Evolutionary conservation across 2,888 invertebrate species (phyloP).

Genomic region (Harpalus rufipes): DNA sequence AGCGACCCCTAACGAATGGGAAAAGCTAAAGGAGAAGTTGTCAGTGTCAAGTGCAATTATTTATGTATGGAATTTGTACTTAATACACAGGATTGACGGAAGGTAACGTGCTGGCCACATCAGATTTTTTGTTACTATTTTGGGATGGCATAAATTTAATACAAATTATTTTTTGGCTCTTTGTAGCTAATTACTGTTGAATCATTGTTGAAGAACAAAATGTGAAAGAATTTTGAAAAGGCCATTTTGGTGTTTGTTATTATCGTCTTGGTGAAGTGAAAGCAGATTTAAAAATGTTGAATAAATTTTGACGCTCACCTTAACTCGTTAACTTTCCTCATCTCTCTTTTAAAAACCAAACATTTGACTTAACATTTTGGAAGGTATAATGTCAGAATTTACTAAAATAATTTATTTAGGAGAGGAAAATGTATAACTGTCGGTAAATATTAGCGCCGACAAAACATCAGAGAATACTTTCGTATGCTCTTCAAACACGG

Average conservation of each 20-base stretch:
- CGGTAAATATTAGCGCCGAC: slow-evolving; percentile 78
- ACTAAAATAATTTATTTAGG: slow-evolving; percentile 78
- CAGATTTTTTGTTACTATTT: too few species aligned
- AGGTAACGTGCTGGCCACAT: too few species aligned
- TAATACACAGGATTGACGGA: too few species aligned
- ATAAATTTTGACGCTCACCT: background rate
- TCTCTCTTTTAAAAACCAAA: slow-evolving; percentile 72
- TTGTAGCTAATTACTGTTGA: too few species aligned
- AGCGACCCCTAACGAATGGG: too few species aligned
- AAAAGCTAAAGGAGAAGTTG: too few species aligned
- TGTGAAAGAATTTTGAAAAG: too few species aligned
- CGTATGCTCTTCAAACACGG: slow-evolving; percentile 76
- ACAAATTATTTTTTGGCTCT: too few species aligned
- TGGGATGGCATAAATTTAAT: too few species aligned
- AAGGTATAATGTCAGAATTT: slow-evolving; percentile 77
- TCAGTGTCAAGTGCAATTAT: too few species aligned
- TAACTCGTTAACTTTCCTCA: slow-evolving; percentile 42
- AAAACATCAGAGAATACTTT: slow-evolving; percentile 76
- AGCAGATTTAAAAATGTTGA: background rate
- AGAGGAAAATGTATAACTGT: slow-evolving; percentile 78
- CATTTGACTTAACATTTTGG: slow-evolving; percentile 76
- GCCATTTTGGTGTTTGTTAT: background rate
- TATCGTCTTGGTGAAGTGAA: background rate
- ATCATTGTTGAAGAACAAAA: too few species aligned
- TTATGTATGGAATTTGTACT: too few species aligned